Conservation (phyloP, 2,888 invertebrate genomes). For the Pyrrhia umbra region DNA sequence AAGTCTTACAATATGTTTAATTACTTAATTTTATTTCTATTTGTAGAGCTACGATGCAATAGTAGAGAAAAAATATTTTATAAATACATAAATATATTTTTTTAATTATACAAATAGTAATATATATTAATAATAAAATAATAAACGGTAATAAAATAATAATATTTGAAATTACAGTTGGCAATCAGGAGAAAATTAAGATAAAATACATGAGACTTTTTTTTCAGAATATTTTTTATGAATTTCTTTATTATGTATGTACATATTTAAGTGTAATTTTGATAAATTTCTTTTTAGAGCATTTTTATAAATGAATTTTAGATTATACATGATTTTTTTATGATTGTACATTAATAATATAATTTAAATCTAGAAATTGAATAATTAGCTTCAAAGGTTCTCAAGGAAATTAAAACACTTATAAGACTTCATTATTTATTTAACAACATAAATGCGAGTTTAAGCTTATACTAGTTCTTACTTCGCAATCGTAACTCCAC, state of each 20-base stretch:
- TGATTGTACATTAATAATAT: not conserved
- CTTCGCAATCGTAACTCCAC: constrained; percentile 66
- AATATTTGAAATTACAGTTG: too few species aligned
- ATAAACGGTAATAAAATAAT: too few species aligned
- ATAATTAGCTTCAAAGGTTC: not conserved
- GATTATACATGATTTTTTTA: not conserved
- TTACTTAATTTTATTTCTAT: constrained; percentile 41
- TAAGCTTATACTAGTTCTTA: constrained; percentile 54
- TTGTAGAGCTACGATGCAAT: constrained; percentile 46
- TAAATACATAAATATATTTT: too few species aligned
- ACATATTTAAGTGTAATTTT: not conserved
- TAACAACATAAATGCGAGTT: constrained; percentile 60
- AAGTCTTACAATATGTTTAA: constrained; percentile 74
- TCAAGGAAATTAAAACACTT: constrained; percentile 40
- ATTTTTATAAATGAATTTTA: not conserved
- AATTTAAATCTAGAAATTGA: not conserved
- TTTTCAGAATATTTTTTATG: not conserved
- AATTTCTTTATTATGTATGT: not conserved
- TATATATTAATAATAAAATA: too few species aligned
- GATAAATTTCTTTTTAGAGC: not conserved
- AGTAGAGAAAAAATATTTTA: too few species aligned
- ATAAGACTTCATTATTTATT: constrained; percentile 62
- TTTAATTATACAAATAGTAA: too few species aligned
- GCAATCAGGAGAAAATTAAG: not conserved
- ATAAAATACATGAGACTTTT: not conserved